phyloP scores from a whole-genome alignment of 2,888 invertebrate species.

The Erebia epiphron region DNA sequence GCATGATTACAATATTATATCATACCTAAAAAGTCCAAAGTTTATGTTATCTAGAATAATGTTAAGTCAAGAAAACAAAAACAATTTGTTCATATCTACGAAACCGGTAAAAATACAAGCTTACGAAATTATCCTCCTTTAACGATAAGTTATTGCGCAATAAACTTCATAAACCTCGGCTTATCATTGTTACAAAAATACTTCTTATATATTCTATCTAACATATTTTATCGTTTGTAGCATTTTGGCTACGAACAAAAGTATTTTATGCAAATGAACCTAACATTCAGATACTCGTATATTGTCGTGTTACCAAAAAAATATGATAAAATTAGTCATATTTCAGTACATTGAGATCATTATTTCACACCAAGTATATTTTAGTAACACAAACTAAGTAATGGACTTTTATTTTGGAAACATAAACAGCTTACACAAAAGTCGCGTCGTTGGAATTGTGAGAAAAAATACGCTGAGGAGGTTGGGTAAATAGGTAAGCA shows the following conservation, averaged over 20 bases:
- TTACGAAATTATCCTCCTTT: conserved; percentile 7
- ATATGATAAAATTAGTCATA: background rate
- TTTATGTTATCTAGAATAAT: background rate
- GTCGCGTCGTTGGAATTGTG: too few species aligned
- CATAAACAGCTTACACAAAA: too few species aligned
- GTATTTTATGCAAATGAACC: background rate
- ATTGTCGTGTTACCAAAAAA: background rate
- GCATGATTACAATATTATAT: too few species aligned
- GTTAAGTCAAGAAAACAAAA: background rate
- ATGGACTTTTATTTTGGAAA: too few species aligned
- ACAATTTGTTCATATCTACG: background rate
- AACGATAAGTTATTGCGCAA: conserved; percentile 10
- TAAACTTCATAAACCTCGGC: conserved; percentile 11
- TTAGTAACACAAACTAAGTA: too few species aligned
- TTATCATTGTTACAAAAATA: conserved; percentile 14
- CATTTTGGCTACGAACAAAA: conserved; percentile 18
- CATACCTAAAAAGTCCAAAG: too few species aligned
- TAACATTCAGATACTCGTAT: background rate
- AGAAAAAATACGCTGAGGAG: too few species aligned
- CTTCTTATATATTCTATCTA: background rate
- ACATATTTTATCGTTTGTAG: conserved; percentile 3
- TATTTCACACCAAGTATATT: too few species aligned
- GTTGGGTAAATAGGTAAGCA: too few species aligned
- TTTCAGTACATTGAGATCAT: background rate
- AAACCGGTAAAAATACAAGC: conserved; percentile 8